phyloP scores from a whole-genome alignment of 2,888 invertebrate species.

The Coenonympha glycerion region DNA sequence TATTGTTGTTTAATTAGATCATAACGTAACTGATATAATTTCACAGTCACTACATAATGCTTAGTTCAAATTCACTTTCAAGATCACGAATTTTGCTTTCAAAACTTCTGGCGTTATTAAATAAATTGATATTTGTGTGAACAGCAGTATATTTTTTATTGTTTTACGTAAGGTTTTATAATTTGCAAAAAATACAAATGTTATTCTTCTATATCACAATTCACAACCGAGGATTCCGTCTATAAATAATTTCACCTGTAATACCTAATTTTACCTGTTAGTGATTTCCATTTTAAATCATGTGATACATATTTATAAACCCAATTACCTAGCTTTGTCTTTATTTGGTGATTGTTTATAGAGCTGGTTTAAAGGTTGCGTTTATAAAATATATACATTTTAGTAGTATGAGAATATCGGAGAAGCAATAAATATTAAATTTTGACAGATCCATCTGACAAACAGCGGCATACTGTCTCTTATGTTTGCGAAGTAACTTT shows the following conservation, averaged over 20 bases:
- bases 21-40: conserved; percentile 9
- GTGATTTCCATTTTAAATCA: too few relatives aligned
- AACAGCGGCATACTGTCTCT: conserved; percentile 53
- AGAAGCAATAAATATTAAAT: conserved; percentile 35
- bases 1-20: neutral
- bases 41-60: conserved; percentile 14
- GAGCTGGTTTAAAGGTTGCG: neutral
- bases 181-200: too few relatives aligned
- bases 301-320: too few relatives aligned
- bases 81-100: conserved; percentile 66
- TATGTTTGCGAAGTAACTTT: conserved; percentile 50
- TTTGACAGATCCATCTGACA: conserved; percentile 61
- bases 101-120: conserved; percentile 21
- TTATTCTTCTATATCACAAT: too few relatives aligned
- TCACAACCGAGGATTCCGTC: too few relatives aligned
- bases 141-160: neutral
- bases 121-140: neutral
- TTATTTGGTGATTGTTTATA: too few relatives aligned
- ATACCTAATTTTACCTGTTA: too few relatives aligned
- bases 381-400: conserved; percentile 1
- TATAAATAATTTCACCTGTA: too few relatives aligned
- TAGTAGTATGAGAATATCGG: neutral
- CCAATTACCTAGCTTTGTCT: too few relatives aligned
- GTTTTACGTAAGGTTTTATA: neutral
- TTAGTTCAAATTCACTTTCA: conserved; percentile 51